A percentile compares a stretch with the other conserved stretches of the same genome.
Conservation (phyloP, 2,888 invertebrate genomes). For the Drosophila mimetica region DNA sequence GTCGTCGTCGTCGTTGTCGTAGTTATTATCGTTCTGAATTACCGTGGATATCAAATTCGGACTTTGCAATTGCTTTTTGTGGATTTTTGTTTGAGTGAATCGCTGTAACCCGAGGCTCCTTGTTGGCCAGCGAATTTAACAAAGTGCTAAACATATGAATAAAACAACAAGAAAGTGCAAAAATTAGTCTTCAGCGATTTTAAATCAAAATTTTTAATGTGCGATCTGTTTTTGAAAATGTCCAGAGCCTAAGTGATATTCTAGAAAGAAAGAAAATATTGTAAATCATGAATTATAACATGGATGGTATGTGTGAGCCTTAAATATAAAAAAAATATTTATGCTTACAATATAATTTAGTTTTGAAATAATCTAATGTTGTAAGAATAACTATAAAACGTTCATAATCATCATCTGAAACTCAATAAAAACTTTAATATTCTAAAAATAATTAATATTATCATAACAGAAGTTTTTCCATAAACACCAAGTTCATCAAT, state of each 20-base stretch:
- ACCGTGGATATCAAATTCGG: conserved; percentile 37
- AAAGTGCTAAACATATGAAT: conserved; percentile 41
- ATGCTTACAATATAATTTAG: not conserved
- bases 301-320: conserved; percentile 60
- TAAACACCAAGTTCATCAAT: not conserved
- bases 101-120: conserved; percentile 64
- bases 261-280: not conserved
- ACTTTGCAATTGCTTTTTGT: conserved; percentile 12
- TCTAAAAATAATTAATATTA: not conserved
- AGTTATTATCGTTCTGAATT: conserved; percentile 15
- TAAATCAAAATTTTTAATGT: not conserved
- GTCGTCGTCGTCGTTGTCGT: conserved; percentile 33
- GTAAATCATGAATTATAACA: conserved; percentile 50
- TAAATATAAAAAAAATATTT: not conserved
- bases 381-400: not conserved
- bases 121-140: conserved; percentile 36
- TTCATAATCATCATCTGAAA: not conserved
- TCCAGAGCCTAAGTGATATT: conserved; percentile 14
- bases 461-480: not conserved
- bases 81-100: conserved; percentile 50
- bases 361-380: not conserved
- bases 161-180: not conserved
- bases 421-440: not conserved
- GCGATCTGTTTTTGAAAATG: conserved; percentile 11
- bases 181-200: conserved; percentile 4